These are phyloP conservation scores for Neotragus moschatus DNA, from an alignment of 2,113 vertebrate species.

Conservation along the genomic window DNA sequence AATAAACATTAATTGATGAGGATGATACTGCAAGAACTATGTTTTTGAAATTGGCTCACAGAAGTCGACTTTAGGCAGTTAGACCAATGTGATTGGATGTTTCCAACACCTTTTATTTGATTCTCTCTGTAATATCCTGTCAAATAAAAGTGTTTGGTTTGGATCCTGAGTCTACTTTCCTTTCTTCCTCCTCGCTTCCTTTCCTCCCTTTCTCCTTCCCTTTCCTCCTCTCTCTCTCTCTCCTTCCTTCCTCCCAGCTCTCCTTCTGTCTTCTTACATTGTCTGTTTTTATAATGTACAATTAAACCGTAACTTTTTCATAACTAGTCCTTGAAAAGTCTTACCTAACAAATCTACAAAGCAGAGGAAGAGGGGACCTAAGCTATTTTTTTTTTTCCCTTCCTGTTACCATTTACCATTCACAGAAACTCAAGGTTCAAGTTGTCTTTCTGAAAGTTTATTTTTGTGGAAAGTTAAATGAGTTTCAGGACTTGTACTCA, in stretches of 20 bases:
- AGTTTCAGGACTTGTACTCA: not conserved
- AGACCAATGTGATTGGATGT: not conserved
- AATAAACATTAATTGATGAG: slow-evolving; percentile 60
- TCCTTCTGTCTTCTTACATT: not conserved
- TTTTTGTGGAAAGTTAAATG: not conserved
- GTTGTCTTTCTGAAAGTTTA: not conserved
- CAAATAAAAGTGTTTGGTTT: not conserved
- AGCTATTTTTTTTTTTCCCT: not conserved
- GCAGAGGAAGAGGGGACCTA: not conserved
- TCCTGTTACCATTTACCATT: not conserved
- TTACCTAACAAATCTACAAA: not conserved
- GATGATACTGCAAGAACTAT: not conserved
- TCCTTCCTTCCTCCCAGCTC: not conserved
- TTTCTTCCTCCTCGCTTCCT: accelerated
- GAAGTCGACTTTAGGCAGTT: not conserved
- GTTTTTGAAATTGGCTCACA: slow-evolving; percentile 23
- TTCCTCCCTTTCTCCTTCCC: accelerated
- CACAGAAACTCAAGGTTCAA: not conserved
- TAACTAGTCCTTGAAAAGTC: not conserved
- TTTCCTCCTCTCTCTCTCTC: no score
- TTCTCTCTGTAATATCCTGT: slow-evolving; percentile 2
- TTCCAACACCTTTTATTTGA: slow-evolving; percentile 14
- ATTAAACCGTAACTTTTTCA: not conserved
- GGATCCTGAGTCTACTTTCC: not conserved
- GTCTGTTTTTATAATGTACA: not conserved